Conservation (phyloP, 2,797 vertebrate species). For the Bradypus variegatus region DNA sequence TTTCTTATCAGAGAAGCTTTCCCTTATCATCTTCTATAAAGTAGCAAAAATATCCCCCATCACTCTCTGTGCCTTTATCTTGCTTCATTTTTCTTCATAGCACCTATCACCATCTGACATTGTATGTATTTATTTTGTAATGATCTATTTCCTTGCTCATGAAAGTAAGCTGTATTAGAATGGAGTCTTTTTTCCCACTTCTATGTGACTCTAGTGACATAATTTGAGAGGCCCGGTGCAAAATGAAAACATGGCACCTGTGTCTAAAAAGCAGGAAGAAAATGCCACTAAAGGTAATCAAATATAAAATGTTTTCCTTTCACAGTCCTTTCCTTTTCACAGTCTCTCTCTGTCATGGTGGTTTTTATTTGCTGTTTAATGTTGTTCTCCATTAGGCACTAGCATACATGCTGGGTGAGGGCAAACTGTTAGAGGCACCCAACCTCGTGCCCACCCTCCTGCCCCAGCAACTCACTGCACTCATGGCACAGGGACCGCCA, state of each 20-base stretch:
- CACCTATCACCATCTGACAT: background rate
- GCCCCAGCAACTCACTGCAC: background rate
- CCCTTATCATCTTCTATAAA: background rate
- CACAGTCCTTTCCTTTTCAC: no score
- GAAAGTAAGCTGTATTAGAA: background rate
- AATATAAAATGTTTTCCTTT: background rate
- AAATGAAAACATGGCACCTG: background rate
- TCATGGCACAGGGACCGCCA: background rate
- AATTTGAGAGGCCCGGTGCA: background rate
- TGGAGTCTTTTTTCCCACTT: background rate
- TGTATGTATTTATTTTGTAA: background rate
- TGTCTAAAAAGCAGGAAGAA: background rate
- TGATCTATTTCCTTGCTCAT: background rate
- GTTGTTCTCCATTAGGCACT: background rate
- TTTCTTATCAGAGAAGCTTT: background rate
- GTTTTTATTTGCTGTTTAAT: background rate
- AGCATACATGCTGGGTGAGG: background rate
- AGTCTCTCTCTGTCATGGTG: background rate
- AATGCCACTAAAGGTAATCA: background rate
- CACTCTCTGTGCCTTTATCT: background rate
- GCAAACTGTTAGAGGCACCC: background rate
- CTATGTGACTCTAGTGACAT: background rate
- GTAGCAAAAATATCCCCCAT: rapidly evolving
- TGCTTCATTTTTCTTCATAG: background rate
- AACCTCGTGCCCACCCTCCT: no score